phyloP scores from a whole-genome alignment of 2,888 invertebrate genomes.

The Lingula anatina region DNA sequence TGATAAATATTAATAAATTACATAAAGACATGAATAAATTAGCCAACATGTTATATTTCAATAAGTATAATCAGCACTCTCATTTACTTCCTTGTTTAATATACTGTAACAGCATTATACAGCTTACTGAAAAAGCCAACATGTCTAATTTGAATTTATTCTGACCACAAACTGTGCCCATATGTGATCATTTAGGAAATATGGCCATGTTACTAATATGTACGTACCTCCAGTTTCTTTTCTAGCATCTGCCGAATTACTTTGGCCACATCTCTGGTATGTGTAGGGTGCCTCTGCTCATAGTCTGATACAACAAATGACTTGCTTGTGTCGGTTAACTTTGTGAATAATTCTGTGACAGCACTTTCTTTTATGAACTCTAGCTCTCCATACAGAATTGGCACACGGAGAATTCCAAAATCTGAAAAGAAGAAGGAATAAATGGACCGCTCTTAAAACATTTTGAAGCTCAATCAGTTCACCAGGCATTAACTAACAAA shows the following conservation, averaged over 20 bases:
- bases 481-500: background rate
- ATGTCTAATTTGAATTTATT: no score
- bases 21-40: background rate
- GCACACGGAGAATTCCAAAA: conserved; percentile 54
- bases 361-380: conserved; percentile 55
- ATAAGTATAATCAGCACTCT: no score
- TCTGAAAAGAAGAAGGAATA: conserved; percentile 31
- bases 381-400: conserved; percentile 56
- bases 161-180: no score
- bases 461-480: no score
- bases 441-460: background rate
- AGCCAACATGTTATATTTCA: no score
- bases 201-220: no score
- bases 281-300: conserved; percentile 55
- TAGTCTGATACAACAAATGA: conserved; percentile 48
- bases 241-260: conserved; percentile 47
- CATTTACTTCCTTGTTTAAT: background rate
- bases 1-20: background rate
- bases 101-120: background rate
- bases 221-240: conserved; percentile 31
- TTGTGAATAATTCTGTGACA: conserved; percentile 50
- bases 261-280: conserved; percentile 52
- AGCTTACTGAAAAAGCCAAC: background rate
- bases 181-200: no score
- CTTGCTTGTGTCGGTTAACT: conserved; percentile 27